These are phyloP conservation scores for Eumaeus atala DNA, from an alignment of 1,140 invertebrate species.

Conservation along the genomic window DNA sequence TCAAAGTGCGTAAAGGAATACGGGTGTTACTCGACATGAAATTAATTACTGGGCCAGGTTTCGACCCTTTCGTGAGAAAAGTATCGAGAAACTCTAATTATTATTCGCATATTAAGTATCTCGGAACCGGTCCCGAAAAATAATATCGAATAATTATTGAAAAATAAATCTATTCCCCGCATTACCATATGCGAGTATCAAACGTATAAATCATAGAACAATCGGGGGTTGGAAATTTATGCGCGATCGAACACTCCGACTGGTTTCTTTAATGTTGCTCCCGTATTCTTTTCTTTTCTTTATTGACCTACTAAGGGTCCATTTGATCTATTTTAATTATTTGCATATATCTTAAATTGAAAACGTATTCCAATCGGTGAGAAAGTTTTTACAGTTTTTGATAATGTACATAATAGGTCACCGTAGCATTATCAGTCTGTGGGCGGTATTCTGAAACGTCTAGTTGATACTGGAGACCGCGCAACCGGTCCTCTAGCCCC, in stretches of 20 bases:
- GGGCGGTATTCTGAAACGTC: too few relatives aligned
- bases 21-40: slow-evolving; percentile 21
- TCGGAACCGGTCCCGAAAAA: slow-evolving; percentile 40
- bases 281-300: slow-evolving; percentile 53
- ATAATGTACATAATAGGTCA: too few relatives aligned
- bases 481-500: too few relatives aligned
- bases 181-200: slow-evolving; percentile 51
- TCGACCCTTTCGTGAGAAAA: slow-evolving; percentile 57
- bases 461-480: too few relatives aligned
- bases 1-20: background rate
- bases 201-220: slow-evolving; percentile 66
- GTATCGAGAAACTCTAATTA: slow-evolving; percentile 54
- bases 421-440: too few relatives aligned
- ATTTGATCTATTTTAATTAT: slow-evolving; percentile 47
- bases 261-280: slow-evolving; percentile 43
- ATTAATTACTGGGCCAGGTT: slow-evolving; percentile 34
- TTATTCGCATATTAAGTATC: slow-evolving; percentile 64
- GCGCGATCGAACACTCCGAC: slow-evolving; percentile 37
- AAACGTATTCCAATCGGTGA: slow-evolving; percentile 29
- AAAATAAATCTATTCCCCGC: slow-evolving; percentile 33
- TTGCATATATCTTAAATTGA: slow-evolving; percentile 47
- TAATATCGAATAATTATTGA: slow-evolving; percentile 60
- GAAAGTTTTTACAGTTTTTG: slow-evolving; percentile 28
- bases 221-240: slow-evolving; percentile 47
- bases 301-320: slow-evolving; percentile 52